Evolutionary conservation across 2,797 vertebrate genomes (phyloP).

Genomic region (Ptychadena robeensis): DNA sequence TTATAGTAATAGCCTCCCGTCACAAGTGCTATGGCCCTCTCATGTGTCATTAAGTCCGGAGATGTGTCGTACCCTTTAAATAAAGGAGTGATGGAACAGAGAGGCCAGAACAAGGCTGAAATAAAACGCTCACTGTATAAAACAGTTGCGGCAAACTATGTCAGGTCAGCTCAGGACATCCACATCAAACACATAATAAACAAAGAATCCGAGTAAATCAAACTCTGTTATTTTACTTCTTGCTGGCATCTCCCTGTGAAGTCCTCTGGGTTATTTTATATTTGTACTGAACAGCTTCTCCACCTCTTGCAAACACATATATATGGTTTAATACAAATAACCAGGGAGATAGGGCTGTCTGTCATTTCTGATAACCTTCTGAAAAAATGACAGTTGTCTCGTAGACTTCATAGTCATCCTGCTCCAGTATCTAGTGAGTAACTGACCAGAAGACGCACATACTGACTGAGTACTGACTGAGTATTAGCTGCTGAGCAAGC

Average conservation of each 20-base stretch:
- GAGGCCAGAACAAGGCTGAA: not conserved
- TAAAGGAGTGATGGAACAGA: slow-evolving; percentile 19
- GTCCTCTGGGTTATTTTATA: slow-evolving; percentile 39
- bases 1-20: not conserved
- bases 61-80: slow-evolving; percentile 27
- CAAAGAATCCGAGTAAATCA: slow-evolving; percentile 16
- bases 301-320: not conserved
- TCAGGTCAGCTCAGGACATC: slow-evolving; percentile 47
- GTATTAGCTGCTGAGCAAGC: no score
- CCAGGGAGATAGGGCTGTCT: not conserved
- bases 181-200: slow-evolving; percentile 42
- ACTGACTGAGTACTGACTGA: no score
- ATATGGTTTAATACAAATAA: not conserved
- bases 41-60: slow-evolving; percentile 24
- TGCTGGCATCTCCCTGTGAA: slow-evolving; percentile 15
- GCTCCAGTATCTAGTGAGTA: no score
- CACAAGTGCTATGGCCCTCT: slow-evolving; percentile 14
- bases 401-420: no score
- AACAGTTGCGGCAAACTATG: not conserved
- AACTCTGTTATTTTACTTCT: slow-evolving; percentile 11
- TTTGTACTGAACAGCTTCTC: slow-evolving; percentile 23
- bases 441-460: no score
- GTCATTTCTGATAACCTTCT: not conserved
- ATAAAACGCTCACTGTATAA: slow-evolving; percentile 29
- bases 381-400: not conserved